Evolutionary conservation across 2,888 invertebrate genomes (phyloP).

Genomic region (Oxytorus armatus): DNA sequence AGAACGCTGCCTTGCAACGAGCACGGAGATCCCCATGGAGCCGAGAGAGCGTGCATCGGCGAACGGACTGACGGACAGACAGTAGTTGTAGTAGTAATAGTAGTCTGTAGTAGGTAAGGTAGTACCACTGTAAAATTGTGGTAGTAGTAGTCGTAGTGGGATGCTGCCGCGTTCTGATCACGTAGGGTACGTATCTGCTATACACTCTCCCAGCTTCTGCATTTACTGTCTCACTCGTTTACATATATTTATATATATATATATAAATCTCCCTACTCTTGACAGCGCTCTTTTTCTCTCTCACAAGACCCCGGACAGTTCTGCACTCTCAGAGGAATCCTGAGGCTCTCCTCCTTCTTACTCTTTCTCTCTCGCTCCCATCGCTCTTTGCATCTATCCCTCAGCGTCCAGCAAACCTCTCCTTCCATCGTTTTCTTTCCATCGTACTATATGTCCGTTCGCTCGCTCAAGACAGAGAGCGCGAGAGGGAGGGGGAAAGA

Average conservation of each 20-base stretch:
- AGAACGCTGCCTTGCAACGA: too few relatives aligned
- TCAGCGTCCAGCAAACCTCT: conserved; percentile 57
- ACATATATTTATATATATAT: too few relatives aligned
- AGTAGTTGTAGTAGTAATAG: conserved; percentile 58
- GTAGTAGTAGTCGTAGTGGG: conserved; percentile 71
- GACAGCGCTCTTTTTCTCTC: conserved; percentile 61
- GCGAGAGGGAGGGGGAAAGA: conserved; percentile 32
- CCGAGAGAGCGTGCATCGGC: conserved; percentile 64
- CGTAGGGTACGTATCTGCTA: conserved; percentile 55
- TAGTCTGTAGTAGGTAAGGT: conserved; percentile 51
- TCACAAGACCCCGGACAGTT: conserved; percentile 34
- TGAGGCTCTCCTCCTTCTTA: conserved; percentile 21
- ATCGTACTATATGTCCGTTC: conserved; percentile 42
- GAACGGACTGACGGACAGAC: conserved; percentile 69
- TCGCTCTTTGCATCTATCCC: conserved; percentile 65
- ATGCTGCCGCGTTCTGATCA: conserved; percentile 72
- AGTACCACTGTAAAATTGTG: conserved; percentile 43
- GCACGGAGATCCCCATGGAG: too few relatives aligned
- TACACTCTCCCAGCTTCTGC: conserved; percentile 56
- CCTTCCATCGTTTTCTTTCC: conserved; percentile 49
- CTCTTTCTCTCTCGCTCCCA: conserved; percentile 57
- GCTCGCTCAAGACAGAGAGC: conserved; percentile 7
- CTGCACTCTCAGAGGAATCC: conserved; percentile 49
- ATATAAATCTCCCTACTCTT: conserved; percentile 32
- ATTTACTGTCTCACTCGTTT: conserved; percentile 40